Conservation (phyloP, 2,888 invertebrate species). For the Bellardia pandia region DNA sequence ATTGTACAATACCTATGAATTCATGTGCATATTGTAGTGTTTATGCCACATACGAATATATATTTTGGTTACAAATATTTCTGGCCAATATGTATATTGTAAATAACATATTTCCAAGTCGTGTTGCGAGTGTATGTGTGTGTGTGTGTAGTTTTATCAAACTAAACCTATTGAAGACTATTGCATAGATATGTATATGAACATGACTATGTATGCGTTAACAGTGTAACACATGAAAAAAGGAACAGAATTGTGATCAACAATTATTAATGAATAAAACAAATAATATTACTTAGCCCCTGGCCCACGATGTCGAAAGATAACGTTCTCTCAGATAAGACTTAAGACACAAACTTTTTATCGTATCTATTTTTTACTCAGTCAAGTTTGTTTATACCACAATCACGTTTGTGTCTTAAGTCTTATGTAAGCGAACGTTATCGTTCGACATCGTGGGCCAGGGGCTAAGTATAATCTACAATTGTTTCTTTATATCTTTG, state of each 20-base stretch:
- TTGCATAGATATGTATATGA: background rate
- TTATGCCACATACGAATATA: background rate
- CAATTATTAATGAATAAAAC: background rate
- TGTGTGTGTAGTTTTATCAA: slow-evolving; percentile 14
- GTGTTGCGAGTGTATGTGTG: background rate
- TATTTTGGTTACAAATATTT: slow-evolving; percentile 57
- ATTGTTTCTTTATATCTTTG: background rate
- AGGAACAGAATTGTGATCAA: background rate
- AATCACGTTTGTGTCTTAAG: no score
- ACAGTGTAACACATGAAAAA: background rate
- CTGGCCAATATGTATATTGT: slow-evolving; percentile 16
- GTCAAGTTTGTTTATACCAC: no score
- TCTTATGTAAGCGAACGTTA: no score
- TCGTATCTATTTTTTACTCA: no score
- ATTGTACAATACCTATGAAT: background rate
- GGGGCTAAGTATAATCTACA: background rate
- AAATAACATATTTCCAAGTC: slow-evolving; percentile 38
- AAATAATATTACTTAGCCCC: no score
- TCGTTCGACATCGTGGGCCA: no score
- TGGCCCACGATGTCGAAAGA: no score
- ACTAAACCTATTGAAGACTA: slow-evolving; percentile 25
- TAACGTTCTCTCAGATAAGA: no score
- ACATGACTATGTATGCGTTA: background rate
- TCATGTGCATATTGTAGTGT: background rate
- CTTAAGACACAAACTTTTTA: no score